Evolutionary conservation across 2,797 vertebrate genomes (phyloP).

Genomic region (Bradypus variegatus): DNA sequence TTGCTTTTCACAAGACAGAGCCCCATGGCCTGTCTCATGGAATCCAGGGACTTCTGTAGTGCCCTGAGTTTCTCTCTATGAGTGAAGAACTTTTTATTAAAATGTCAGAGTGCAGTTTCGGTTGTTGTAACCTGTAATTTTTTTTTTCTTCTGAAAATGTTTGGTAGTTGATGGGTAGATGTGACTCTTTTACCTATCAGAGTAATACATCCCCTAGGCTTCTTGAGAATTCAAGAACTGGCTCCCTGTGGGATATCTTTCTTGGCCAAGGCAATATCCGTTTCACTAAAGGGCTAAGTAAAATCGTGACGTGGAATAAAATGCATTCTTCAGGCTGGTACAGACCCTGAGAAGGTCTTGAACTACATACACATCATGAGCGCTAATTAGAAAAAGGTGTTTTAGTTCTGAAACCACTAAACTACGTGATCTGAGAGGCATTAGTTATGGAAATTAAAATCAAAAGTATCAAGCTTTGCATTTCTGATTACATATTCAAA

Average conservation of each 20-base stretch:
- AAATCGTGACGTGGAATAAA: background rate
- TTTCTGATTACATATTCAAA: constrained; percentile 44
- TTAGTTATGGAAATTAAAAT: constrained; percentile 44
- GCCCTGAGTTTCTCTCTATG: background rate
- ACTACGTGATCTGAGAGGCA: constrained; percentile 30
- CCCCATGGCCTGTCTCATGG: background rate
- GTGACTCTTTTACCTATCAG: background rate
- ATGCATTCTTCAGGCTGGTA: background rate
- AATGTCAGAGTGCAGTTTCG: background rate
- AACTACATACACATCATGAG: constrained; percentile 26
- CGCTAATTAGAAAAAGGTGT: constrained; percentile 37
- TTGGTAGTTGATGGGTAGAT: background rate
- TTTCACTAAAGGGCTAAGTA: background rate
- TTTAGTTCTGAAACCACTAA: constrained; percentile 10
- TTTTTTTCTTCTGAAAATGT: background rate
- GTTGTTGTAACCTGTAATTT: background rate
- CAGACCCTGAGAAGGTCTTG: background rate
- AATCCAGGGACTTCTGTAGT: background rate
- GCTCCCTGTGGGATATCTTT: background rate
- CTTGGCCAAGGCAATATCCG: background rate
- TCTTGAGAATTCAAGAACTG: background rate
- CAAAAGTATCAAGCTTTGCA: constrained; percentile 40
- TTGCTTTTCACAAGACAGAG: background rate
- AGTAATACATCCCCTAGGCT: background rate
- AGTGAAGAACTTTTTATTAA: background rate